Evolutionary conservation across 2,888 invertebrate species (phyloP), one percentile per base, ranked within the genome.

Genomic region (Andrena bicolor): DNA sequence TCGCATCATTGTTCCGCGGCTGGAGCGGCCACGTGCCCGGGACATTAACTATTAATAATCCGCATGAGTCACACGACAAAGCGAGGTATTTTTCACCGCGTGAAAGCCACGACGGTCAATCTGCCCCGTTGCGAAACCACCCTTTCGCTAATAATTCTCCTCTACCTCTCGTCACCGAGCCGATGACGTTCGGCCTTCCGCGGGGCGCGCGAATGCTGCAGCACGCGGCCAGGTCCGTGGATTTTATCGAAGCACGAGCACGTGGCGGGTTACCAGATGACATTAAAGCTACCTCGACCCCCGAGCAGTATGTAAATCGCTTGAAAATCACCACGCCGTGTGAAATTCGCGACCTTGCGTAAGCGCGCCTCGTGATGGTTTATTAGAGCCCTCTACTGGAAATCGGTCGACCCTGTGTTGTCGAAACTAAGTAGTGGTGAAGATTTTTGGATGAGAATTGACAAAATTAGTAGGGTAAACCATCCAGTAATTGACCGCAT

Each of bases 1-100:
- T 85, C 85, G 80, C 80, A 70, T 80, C 82, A 74, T 82, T 82
- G 80, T 82, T 85, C 83, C 83, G 70, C 80, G 74, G 48, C 53
- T 53, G 23, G 48, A 48, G 26, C 41, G 49, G 86, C 78, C 86
- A 87, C 88, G 86, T 86, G 86, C 60, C 88, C 74, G 56, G 76
- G 82, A 82, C 79, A 80, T 73, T 73, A 64, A 64, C 72, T 76
- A 82, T 83, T 83, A 83, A 83, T 83, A 82, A 82, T 70, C 66
- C 71, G 58, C 26, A 23, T 77, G 83, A 83, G 64, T 83, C 83
- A 68, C 70, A 1, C 8, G 41, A 16, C 51, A 23, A 26, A 23
- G 6, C 28, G 48, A 26, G 16, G 71, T 49, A 51, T 73, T 72
- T 70, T 76, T 66, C 58, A 26, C 16, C 16, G 8, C 7, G 35